Evolutionary conservation across 1,140 invertebrate species (phyloP), one percentile per base, ranked within the genome.

Genomic region (Cyclargus thomasi): DNA sequence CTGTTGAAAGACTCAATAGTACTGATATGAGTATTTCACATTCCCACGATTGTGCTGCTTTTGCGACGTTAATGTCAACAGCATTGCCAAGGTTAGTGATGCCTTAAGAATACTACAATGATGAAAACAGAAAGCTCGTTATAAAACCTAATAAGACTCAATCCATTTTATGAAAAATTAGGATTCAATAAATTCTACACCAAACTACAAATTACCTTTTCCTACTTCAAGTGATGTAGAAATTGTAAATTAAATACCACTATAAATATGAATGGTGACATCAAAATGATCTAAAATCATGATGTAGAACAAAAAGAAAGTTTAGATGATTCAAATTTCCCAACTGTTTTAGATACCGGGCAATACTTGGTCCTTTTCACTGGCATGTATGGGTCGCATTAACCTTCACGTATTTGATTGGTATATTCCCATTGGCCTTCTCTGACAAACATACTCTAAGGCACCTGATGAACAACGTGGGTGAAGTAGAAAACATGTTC

Each of bases 301-400:
- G 8, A 29, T 7, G 0, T 6, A 29, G 8, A 29, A 4, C 5
- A 29, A 29, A 29, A 8, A 29, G 0, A 29, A 29, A 23, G 23
- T 29, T 29, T 5, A 29, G 29, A 29, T 29, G 29, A 4, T 29
- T 29, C 29, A 29, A 6, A 29, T 29, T 5, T 29, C 29, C 29
- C 8, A 29, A 29, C 10, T 69, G 18, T 87, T 85, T 62, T 73
- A 95, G 94, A 75, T 95, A 95, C 81, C 93, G 94, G 53, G 95
- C 95, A n/a, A 95, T 96, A 53, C 92, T 96, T 85, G 95, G 95
- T 11, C 95, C 95, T 0, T 96, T 96, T 72, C 93, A 95, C 69
- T 95, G 94, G 92, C 92, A 93, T 8, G 95, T 95, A 4, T 96
- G 95, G 95, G 81, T 95, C 6, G 91, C 93, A 11, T 74, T 96